Base-by-base conservation (phyloP, 1,140 invertebrate species). In the Chrysoperla carnea region DNA sequence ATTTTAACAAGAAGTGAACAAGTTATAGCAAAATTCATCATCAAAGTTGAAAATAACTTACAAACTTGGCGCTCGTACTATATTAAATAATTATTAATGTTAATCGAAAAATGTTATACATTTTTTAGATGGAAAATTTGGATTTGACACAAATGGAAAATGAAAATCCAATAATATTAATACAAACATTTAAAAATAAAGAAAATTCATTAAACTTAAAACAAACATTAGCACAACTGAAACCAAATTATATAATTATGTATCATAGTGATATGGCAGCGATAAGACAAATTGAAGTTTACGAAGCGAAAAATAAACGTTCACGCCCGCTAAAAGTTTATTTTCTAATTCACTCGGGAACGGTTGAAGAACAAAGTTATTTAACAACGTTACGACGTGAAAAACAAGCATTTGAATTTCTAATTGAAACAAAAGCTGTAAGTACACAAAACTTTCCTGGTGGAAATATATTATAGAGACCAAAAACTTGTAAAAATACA, bases 321-420 rank as follows among this genome's bases (percentile, higher is more conserved):
- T 66, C 68, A 0, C 56, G 67, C 6, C 58, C 64, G 6, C 56
- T 88, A 2, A 76, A 75, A 52, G 76, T 94, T n/a, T 95, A 85
- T 60, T 91, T 94, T 52, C 56, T 95, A 15, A 75, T 93, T 38
- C 90, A 93, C 57, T 76, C 78, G 8, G 81, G 81, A 17, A 94
- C 91, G 13, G 84, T 90, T 0, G 94, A 98, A 66, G 93, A 97
- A 61, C 93, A 97, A 68, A 75, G 83, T 4, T 97, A 95, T 62
- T 65, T 98, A 11, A 95, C 89, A 2, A 75, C 81, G 6, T 66
- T 98, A 37, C 69, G 86, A 44, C 72, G 80, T 46, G 94, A 98
- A 62, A 97, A 97, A 61, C 75, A 88, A 56, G 85, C 92, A 0
- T 97, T 98, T 68, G 91, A 96, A 60, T 69, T 73, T 49, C 69